Evolutionary conservation across 2,888 invertebrate genomes (phyloP).

Genomic region (Tyria jacobaeae): DNA sequence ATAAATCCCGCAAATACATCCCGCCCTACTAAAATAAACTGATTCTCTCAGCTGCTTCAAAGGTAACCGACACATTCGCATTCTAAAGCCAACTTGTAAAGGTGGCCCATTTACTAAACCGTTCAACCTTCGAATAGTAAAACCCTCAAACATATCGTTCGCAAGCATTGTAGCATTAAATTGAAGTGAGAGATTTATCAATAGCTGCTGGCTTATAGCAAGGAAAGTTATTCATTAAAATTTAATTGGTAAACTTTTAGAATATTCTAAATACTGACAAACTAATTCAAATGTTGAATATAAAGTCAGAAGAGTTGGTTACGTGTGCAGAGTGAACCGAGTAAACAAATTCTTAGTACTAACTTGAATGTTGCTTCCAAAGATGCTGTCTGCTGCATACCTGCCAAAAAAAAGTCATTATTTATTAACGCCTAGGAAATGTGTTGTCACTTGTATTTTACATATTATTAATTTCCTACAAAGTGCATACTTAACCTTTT

Average conservation of each 20-base stretch:
- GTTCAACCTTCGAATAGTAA: conserved; percentile 29
- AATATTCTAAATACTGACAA: not conserved
- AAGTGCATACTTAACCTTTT: too few relatives aligned
- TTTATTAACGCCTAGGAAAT: too few relatives aligned
- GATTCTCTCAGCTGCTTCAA: conserved; percentile 22
- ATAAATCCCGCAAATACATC: conserved; percentile 24
- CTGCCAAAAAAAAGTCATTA: too few relatives aligned
- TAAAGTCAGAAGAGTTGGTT: not conserved
- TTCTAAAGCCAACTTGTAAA: conserved; percentile 17
- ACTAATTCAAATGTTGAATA: not conserved
- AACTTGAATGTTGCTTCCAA: not conserved
- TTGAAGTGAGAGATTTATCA: conserved; percentile 25
- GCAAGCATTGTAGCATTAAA: conserved; percentile 32
- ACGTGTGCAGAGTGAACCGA: not conserved
- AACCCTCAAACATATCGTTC: conserved; percentile 21
- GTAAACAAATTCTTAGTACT: not conserved
- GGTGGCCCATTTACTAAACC: conserved; percentile 23
- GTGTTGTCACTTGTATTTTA: too few relatives aligned
- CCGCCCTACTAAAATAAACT: conserved; percentile 22
- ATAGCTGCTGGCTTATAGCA: not conserved
- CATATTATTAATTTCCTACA: too few relatives aligned
- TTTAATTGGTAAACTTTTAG: conserved; percentile 14
- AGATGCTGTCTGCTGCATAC: too few relatives aligned
- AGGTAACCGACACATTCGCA: conserved; percentile 32
- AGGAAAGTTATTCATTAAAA: conserved; percentile 4